phyloP scores from a whole-genome alignment of 2,797 vertebrate genomes.

The Pteropus rufus region DNA sequence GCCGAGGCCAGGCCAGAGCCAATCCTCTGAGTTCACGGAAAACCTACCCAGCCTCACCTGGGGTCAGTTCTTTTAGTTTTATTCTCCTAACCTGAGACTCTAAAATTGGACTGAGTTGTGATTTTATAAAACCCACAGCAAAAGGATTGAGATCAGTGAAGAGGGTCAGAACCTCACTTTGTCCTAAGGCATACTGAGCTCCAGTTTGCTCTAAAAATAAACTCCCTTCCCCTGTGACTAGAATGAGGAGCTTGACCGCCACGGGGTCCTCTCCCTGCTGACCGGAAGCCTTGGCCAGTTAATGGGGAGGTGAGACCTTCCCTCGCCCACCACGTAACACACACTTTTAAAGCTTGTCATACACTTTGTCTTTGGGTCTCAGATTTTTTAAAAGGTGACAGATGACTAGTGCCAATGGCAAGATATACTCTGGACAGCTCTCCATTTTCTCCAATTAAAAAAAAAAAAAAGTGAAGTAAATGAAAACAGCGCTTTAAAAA shows the following conservation, averaged over 20 bases:
- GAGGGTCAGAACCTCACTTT: neutral
- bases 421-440: neutral
- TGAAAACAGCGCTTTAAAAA: conserved; percentile 51
- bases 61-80: neutral
- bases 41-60: neutral
- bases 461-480: conserved; percentile 49
- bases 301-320: neutral
- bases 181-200: neutral
- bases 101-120: neutral
- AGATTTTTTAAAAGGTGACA: conserved; percentile 24
- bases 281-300: neutral
- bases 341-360: neutral
- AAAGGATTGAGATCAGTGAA: neutral
- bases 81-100: neutral
- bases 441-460: conserved; percentile 29
- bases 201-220: neutral
- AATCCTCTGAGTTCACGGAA: neutral
- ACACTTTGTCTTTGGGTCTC: conserved; percentile 16
- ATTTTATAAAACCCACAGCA: neutral
- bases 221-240: neutral
- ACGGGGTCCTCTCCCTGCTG: neutral
- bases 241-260: neutral
- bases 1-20: neutral
- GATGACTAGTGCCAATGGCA: conserved; percentile 14
- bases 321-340: neutral